phyloP scores from a whole-genome alignment of 2,888 invertebrate genomes.

The Luperina testacea region DNA sequence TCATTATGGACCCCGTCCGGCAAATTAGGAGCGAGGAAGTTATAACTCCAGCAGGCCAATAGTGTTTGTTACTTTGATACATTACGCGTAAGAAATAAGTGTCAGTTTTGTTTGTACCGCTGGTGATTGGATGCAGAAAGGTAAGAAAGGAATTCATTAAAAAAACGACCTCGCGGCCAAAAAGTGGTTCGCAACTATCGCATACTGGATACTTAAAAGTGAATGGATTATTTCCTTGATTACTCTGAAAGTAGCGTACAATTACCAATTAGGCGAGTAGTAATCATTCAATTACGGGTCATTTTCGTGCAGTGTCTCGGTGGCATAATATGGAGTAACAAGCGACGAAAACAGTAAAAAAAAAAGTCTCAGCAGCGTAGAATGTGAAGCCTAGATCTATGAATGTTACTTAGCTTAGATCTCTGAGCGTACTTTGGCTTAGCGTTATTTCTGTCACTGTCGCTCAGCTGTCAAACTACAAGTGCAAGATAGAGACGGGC shows the following conservation, averaged over 20 bases:
- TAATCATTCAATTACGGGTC: background rate
- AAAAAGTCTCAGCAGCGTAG: background rate
- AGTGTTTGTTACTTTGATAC: background rate
- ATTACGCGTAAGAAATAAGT: background rate
- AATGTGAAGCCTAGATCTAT: background rate
- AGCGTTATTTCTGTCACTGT: background rate
- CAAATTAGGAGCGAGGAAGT: background rate
- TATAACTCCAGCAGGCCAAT: background rate
- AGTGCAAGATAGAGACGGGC: background rate
- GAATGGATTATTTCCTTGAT: constrained; percentile 13
- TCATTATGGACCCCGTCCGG: background rate
- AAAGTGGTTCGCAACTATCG: background rate
- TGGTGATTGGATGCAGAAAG: background rate
- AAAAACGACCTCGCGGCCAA: background rate
- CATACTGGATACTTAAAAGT: background rate
- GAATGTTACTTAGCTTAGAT: background rate
- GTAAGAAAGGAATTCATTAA: background rate
- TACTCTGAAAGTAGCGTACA: background rate
- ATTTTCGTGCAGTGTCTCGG: background rate
- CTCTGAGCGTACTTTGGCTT: background rate
- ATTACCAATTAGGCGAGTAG: constrained; percentile 13
- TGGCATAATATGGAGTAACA: background rate
- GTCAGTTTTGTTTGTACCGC: background rate
- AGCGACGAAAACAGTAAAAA: background rate
- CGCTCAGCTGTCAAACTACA: background rate